Conservation (phyloP, 2,888 invertebrate species). For the Andrena praecox region DNA sequence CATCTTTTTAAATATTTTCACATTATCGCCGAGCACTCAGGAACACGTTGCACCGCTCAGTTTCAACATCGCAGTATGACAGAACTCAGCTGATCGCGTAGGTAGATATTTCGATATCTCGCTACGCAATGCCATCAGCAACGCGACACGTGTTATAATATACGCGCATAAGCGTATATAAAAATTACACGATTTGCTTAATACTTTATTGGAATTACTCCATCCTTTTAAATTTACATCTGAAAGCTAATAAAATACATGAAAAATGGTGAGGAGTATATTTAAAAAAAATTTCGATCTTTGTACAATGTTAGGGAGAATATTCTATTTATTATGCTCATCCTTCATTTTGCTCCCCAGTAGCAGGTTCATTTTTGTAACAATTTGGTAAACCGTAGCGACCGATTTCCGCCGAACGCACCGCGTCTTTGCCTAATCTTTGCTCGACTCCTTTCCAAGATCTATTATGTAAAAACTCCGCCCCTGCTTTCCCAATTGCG, state of each 20-base stretch:
- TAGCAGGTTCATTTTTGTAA: conserved; percentile 87
- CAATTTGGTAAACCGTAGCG: conserved; percentile 91
- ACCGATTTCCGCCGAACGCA: conserved; percentile 90
- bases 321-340: conserved; percentile 51
- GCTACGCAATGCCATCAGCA: conserved; percentile 27
- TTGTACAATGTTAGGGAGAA: not conserved
- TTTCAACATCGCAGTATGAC: conserved; percentile 16
- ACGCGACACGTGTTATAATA: conserved; percentile 18
- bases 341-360: conserved; percentile 19
- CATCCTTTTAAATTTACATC: not conserved
- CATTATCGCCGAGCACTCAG: conserved; percentile 34
- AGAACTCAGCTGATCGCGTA: conserved; percentile 29
- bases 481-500: conserved; percentile 86
- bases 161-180: too few relatives aligned
- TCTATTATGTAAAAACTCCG: conserved; percentile 88
- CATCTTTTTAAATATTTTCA: conserved; percentile 46
- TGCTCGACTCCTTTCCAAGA: conserved; percentile 96
- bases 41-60: not conserved
- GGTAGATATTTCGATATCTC: conserved; percentile 52
- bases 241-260: not conserved
- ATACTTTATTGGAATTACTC: not conserved
- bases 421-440: conserved; percentile 90
- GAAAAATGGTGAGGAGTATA: conserved; percentile 2
- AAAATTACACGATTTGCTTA: not conserved
- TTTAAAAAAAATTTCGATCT: not conserved